Base-by-base conservation (phyloP, 2,888 invertebrate genomes). In the Nomada flava region DNA sequence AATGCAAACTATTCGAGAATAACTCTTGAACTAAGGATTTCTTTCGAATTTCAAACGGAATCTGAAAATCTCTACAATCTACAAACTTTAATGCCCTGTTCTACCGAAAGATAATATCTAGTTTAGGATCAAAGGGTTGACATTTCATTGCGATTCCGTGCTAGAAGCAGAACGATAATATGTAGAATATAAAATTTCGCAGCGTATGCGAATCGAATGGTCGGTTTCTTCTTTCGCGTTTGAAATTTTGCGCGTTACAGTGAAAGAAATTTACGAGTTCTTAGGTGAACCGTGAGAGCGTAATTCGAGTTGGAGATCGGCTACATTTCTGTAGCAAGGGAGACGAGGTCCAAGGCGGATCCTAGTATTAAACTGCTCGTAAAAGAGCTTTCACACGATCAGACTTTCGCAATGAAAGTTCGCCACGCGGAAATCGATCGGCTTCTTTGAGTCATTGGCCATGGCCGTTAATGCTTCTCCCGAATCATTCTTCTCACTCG, bases 341-440 rank as follows among this genome's bases (percentile, higher is more conserved):
- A 68, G 73, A 65, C 72, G 75, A 68, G 62, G 59, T 55, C 47
- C 68, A 36, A 62, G 18, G 44, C 47, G 65, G 72, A 52, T 68
- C 60, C 68, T 53, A 68, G 80, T 86, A 86, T 86, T 83, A 83
- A 86, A 68, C 78, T 76, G 83, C 65, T 86, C 86, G 83, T 86
- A 86, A 86, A 86, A 77, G 78, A 65, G 83, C 81, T 83, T 86
- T 79, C 76, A 83, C 83, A 68, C 81, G 81, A 86, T 86, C 86
- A 83, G 79, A 83, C 81, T 81, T 81, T 76, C 65, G 73, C 86
- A 79, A 86, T 76, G 76, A 79, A 85, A 85, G 76, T 85, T 79
- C 72, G 74, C 50, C 57, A 67, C 70, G 47, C 23, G 44, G 64
- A 64, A 36, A 85, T 86, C 81, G 86, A 81, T 83, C 78, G 76